phyloP scores from a whole-genome alignment of 1,140 invertebrate species.

The Trichogramma pretiosum region DNA sequence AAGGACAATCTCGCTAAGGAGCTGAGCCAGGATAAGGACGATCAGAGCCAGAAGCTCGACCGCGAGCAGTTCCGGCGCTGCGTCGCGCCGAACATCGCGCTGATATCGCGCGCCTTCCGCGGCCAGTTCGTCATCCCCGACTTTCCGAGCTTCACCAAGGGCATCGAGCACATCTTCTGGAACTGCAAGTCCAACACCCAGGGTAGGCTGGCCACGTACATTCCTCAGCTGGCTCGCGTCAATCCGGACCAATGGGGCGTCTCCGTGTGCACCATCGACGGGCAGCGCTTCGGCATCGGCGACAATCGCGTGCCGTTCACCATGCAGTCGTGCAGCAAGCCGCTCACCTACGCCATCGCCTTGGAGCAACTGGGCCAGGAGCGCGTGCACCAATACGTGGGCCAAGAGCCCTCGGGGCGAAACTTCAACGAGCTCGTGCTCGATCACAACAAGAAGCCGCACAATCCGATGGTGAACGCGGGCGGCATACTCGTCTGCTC shows the following conservation, averaged over 20 bases:
- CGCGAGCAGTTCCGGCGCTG: constrained; percentile 80
- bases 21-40: constrained; percentile 59
- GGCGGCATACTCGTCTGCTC: constrained; percentile 90
- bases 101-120: constrained; percentile 85
- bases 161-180: constrained; percentile 90
- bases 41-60: constrained; percentile 69
- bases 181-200: constrained; percentile 76
- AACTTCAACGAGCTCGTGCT: constrained; percentile 95
- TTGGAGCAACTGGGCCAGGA: constrained; percentile 83
- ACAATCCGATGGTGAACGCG: constrained; percentile 98
- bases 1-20: constrained; percentile 73
- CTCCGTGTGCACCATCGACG: constrained; percentile 87
- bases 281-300: constrained; percentile 87
- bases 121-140: constrained; percentile 94
- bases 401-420: constrained; percentile 89
- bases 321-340: constrained; percentile 94
- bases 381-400: constrained; percentile 88
- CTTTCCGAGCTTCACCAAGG: constrained; percentile 80
- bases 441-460: constrained; percentile 91
- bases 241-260: constrained; percentile 85
- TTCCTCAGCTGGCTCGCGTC: constrained; percentile 85
- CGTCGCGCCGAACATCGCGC: constrained; percentile 76
- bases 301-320: constrained; percentile 88
- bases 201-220: constrained; percentile 85
- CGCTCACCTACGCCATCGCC: constrained; percentile 91